phyloP scores from a whole-genome alignment of 2,797 vertebrate species.

The Anas flavirostris region DNA sequence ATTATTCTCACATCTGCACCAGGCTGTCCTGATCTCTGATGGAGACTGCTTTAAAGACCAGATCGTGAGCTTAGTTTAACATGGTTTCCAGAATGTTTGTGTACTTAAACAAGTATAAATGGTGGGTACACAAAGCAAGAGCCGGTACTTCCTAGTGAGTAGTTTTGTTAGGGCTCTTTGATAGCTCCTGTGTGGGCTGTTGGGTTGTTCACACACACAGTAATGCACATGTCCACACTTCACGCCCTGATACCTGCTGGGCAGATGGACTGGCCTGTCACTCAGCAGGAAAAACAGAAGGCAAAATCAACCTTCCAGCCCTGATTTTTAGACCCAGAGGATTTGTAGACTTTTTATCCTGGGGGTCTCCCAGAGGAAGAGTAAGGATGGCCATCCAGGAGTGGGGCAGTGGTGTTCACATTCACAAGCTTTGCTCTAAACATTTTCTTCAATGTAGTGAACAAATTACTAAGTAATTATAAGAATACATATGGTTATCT shows the following conservation, averaged over 20 bases:
- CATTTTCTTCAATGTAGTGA: not conserved
- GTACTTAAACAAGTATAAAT: not conserved
- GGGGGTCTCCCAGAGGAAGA: not conserved
- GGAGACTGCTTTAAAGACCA: not conserved
- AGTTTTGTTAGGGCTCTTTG: not conserved
- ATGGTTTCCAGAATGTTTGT: not conserved
- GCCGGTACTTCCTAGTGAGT: not conserved
- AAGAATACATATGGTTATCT: not conserved
- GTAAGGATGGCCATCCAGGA: not conserved
- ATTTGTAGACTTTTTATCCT: not conserved
- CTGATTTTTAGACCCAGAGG: not conserved
- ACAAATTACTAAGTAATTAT: not conserved
- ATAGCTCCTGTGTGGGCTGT: not conserved
- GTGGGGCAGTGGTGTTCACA: not conserved
- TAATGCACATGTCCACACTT: rapidly evolving
- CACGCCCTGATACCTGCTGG: not conserved
- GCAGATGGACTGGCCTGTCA: not conserved
- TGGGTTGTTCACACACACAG: not conserved
- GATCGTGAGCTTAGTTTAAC: not conserved
- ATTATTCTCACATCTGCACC: not conserved
- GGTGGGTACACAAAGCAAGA: not conserved
- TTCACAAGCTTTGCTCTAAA: not conserved
- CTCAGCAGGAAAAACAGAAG: not conserved
- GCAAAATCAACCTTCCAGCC: not conserved
- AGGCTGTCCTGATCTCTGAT: not conserved